Evolutionary conservation across 2,888 invertebrate species (phyloP), one percentile per base, ranked within the genome.

Genomic region (Cheilosia pagana): DNA sequence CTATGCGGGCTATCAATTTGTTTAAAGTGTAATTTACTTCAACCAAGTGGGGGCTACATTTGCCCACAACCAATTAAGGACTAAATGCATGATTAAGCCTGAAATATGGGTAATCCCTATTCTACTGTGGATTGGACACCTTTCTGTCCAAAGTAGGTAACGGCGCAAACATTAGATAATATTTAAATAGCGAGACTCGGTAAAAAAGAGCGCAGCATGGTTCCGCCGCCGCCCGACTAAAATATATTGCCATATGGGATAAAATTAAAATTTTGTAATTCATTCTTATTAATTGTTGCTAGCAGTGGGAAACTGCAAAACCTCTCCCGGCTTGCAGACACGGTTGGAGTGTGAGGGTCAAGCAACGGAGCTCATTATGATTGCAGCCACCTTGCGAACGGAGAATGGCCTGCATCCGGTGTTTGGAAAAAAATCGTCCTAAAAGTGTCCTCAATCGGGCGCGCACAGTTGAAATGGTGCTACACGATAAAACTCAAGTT

Each of bases 241-340:
- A 65, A 67, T 67, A 67, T 74, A 74, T 60, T 50, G 55, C 60
- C 74, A 75, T 62, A 75, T 68, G 74, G 74, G 74, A 67, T 74
- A 23, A 48, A 60, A 68, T 74, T 75, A 62, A 62, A 81, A 75
- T 62, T 75, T 62, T 68, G 62, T 75, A 81, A 81, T 81, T 75
- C 68, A 81, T 81, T 81, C 74, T 75, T 81, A 68, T 81, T 81
- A 75, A 68, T 71, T 78, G 71, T 71, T 67, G 76, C 65, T 43
- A 45, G 16, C 31, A 25, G 48, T 25, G 23, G 35, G 39, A 12
- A 50, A 19, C 35, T 16, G 25, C 5, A 3, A 23, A 14, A 43
- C 45, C 53, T 28, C 41, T 67, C 53, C 19, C 52, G 41, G 43
- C 53, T 41, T 52, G 39, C 6, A 12, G 28, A 12, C 3, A 35